Conservation (phyloP, 2,888 invertebrate species). For the Gonocerus acuteangulatus region DNA sequence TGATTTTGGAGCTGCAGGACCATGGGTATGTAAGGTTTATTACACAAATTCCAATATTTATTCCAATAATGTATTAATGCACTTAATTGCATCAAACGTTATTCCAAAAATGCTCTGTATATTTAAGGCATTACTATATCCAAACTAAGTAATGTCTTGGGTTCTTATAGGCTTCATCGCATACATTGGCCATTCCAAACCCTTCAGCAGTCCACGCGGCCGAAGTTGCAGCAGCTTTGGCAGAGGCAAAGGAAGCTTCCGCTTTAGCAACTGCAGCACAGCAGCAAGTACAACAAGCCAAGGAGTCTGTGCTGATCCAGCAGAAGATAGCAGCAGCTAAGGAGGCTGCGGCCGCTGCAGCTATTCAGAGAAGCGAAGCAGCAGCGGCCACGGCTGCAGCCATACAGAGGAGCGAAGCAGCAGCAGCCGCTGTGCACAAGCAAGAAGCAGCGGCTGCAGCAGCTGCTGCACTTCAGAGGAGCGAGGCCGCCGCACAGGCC, state of each 20-base stretch:
- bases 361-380: slow-evolving; percentile 56
- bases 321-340: slow-evolving; percentile 57
- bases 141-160: background rate
- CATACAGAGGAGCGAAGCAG: slow-evolving; percentile 52
- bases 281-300: slow-evolving; percentile 63
- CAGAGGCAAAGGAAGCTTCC: slow-evolving; percentile 66
- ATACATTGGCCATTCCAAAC: slow-evolving; percentile 30
- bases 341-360: slow-evolving; percentile 61
- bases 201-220: slow-evolving; percentile 47
- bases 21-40: background rate
- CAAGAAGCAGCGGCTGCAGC: slow-evolving; percentile 37
- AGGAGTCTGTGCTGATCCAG: slow-evolving; percentile 62
- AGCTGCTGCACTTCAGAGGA: slow-evolving; percentile 47
- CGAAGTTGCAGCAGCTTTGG: slow-evolving; percentile 63
- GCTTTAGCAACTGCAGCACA: slow-evolving; percentile 63
- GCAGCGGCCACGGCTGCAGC: slow-evolving; percentile 64
- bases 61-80: too few species aligned
- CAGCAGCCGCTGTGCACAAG: slow-evolving; percentile 50
- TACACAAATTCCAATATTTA: too few species aligned
- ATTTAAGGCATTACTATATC: too few species aligned
- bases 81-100: too few species aligned
- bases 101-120: too few species aligned
- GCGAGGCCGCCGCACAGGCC: slow-evolving; percentile 59
- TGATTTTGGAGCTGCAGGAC: background rate
- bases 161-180: slow-evolving; percentile 33